phyloP scores from a whole-genome alignment of 2,797 vertebrate genomes.

The Graptemys geographica region DNA sequence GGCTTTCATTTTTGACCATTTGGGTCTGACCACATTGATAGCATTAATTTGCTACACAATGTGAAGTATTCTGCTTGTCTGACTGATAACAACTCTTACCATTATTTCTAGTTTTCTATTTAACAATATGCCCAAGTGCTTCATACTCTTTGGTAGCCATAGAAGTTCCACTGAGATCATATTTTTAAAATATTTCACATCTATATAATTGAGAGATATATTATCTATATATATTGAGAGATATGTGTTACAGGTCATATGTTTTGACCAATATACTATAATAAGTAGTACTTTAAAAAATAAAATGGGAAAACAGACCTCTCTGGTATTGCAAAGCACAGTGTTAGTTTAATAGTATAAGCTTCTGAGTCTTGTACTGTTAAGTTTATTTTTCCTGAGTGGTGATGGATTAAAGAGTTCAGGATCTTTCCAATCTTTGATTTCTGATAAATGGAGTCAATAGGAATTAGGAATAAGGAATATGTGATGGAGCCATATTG shows the following conservation, averaged over 20 bases:
- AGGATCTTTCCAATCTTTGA: background rate
- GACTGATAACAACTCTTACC: fast-evolving
- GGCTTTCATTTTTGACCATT: background rate
- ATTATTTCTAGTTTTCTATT: background rate
- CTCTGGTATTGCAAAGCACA: background rate
- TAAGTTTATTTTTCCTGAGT: background rate
- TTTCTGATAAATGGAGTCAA: background rate
- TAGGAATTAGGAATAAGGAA: background rate
- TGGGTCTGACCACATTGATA: fast-evolving
- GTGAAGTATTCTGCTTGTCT: background rate
- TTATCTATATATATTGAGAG: background rate
- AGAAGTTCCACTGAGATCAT: background rate
- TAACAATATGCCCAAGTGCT: background rate
- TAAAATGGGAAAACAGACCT: background rate
- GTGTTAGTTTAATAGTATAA: background rate
- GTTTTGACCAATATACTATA: background rate
- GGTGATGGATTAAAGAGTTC: background rate
- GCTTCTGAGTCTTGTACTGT: background rate
- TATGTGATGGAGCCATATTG: background rate
- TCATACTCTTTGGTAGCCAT: background rate
- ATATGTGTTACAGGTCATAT: background rate
- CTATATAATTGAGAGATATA: background rate
- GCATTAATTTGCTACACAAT: background rate
- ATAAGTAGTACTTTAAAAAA: background rate
- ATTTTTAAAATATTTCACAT: background rate